A percentile compares a stretch with the other conserved stretches of the same genome.
Evolutionary conservation across 2,113 vertebrate species (phyloP).

Genomic region (Uria aalge): DNA sequence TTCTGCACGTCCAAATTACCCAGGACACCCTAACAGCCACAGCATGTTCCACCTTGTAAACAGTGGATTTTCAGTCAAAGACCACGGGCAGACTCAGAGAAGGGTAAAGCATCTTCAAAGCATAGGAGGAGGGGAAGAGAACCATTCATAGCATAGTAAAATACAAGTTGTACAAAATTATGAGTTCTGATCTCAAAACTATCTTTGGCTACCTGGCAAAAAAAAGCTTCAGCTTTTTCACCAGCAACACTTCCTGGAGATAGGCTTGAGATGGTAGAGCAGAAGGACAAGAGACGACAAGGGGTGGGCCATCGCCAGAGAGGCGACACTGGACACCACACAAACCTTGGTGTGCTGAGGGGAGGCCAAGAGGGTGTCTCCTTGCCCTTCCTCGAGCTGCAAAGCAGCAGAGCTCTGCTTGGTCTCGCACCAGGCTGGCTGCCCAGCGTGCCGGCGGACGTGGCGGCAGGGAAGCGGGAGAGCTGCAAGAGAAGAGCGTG

Average conservation of each 20-base stretch:
- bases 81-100: background rate
- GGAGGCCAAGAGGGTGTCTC: background rate
- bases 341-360: background rate
- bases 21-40: background rate
- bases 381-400: background rate
- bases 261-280: background rate
- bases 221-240: background rate
- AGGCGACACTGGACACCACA: background rate
- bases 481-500: background rate
- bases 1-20: background rate
- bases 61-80: background rate
- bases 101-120: background rate
- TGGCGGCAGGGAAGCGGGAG: background rate
- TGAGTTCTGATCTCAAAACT: background rate
- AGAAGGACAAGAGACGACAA: background rate
- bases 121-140: background rate
- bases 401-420: background rate
- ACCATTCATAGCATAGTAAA: background rate
- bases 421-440: background rate
- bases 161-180: background rate
- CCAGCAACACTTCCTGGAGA: background rate
- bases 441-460: rapidly evolving
- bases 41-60: background rate
- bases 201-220: background rate
- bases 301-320: background rate